These are phyloP conservation scores for Tauraco hartlaubi DNA, from an alignment of 2,797 vertebrate genomes.

Conservation along the genomic window DNA sequence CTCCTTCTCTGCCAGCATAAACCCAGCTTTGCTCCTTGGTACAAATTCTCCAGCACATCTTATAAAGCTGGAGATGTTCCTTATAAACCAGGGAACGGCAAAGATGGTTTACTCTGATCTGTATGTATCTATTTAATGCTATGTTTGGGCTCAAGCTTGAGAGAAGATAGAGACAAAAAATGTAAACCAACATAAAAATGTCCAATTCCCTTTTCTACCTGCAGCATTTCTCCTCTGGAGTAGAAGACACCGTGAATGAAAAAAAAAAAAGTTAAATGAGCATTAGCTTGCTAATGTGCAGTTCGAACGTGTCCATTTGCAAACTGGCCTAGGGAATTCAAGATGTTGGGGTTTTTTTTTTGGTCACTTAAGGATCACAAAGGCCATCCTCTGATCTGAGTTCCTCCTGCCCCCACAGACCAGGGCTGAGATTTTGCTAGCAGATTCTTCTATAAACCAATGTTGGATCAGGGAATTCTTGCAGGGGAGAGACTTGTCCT, in stretches of 20 bases:
- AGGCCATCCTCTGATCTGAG: background rate
- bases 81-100: background rate
- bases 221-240: background rate
- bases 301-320: slow-evolving; percentile 22
- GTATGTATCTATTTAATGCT: background rate
- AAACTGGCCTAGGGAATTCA: slow-evolving; percentile 18
- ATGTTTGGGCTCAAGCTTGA: background rate
- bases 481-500: background rate
- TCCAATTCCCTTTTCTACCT: background rate
- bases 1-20: slow-evolving; percentile 51
- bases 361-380: background rate
- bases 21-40: slow-evolving; percentile 32
- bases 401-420: background rate
- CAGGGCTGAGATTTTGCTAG: background rate
- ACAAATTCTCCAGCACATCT: background rate
- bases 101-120: background rate
- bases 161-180: background rate
- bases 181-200: background rate
- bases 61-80: no score
- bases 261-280: slow-evolving; percentile 15
- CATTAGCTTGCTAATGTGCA: background rate
- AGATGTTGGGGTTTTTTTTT: background rate
- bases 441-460: background rate
- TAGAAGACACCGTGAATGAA: background rate
- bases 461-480: background rate